These are phyloP conservation scores for Peromyscus aztecus DNA, from an alignment of 2,797 vertebrate species.

Conservation along the genomic window DNA sequence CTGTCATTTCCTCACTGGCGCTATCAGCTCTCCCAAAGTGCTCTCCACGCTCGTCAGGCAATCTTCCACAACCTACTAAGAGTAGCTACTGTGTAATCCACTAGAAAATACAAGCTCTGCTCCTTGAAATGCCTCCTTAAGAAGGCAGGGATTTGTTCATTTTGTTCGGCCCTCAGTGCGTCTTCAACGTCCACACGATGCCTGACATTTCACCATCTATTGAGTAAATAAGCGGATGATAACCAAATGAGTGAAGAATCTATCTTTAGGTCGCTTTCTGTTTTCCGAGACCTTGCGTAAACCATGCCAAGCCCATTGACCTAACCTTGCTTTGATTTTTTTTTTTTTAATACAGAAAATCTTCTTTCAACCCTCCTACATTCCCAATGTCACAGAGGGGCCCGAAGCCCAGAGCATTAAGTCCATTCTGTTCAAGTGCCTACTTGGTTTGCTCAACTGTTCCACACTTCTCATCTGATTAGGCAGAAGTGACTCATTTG, in stretches of 20 bases:
- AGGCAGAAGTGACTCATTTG: neutral
- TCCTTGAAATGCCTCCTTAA: neutral
- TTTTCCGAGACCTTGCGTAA: slow-evolving; percentile 9
- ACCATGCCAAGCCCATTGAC: neutral
- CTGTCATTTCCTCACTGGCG: neutral
- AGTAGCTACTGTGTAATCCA: slow-evolving; percentile 6
- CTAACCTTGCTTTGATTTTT: slow-evolving; percentile 28
- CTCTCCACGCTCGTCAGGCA: neutral
- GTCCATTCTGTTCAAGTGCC: slow-evolving; percentile 31
- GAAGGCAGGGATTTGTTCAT: neutral
- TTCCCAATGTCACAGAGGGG: neutral
- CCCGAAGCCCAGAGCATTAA: neutral
- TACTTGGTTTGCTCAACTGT: neutral
- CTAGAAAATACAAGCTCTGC: slow-evolving; percentile 56
- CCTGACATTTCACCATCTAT: neutral
- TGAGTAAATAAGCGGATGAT: slow-evolving; percentile 30
- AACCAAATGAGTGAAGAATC: neutral
- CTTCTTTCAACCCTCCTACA: neutral
- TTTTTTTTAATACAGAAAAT: neutral
- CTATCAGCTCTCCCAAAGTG: slow-evolving; percentile 7
- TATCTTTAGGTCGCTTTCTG: neutral
- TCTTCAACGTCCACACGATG: neutral
- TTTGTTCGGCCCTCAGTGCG: neutral
- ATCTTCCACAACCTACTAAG: slow-evolving; percentile 35
- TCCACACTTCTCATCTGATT: neutral